Conservation (phyloP, 2,113 vertebrate species). For the Meriones unguiculatus region DNA sequence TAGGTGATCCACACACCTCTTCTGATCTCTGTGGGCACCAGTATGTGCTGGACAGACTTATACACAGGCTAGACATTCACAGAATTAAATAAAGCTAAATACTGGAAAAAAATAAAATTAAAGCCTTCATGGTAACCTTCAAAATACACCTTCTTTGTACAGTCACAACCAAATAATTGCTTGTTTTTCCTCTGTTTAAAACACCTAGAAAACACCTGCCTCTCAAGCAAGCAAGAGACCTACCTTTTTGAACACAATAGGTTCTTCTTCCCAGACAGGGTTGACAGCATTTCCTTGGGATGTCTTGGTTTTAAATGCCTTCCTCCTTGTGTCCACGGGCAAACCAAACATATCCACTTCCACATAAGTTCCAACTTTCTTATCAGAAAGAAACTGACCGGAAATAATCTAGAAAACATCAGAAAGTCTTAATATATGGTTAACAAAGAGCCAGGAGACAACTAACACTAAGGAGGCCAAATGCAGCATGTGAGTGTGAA, state of each 20-base stretch:
- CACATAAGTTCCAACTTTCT: constrained; percentile 97
- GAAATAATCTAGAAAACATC: constrained; percentile 94
- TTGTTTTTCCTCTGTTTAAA: neutral
- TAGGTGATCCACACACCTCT: neutral
- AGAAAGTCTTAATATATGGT: neutral
- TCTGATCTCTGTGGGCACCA: neutral
- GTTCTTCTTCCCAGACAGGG: constrained; percentile 97
- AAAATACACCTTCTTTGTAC: constrained; percentile 24
- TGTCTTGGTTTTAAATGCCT: constrained; percentile 97
- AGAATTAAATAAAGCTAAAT: neutral
- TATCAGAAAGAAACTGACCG: constrained; percentile 98
- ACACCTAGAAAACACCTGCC: neutral
- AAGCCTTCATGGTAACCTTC: neutral
- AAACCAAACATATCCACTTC: constrained; percentile 99
- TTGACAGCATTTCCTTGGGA: constrained; percentile 97
- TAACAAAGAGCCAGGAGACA: neutral
- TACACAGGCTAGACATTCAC: neutral
- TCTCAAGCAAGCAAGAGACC: constrained; percentile 9
- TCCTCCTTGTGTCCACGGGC: constrained; percentile 97
- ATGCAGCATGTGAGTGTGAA: neutral
- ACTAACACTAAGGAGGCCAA: neutral
- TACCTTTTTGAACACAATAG: constrained; percentile 98
- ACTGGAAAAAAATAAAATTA: neutral
- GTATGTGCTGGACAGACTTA: neutral
- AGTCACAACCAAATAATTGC: neutral